Evolutionary conservation across 1,140 invertebrate species (phyloP).

Genomic region (Bombus fervidus): DNA sequence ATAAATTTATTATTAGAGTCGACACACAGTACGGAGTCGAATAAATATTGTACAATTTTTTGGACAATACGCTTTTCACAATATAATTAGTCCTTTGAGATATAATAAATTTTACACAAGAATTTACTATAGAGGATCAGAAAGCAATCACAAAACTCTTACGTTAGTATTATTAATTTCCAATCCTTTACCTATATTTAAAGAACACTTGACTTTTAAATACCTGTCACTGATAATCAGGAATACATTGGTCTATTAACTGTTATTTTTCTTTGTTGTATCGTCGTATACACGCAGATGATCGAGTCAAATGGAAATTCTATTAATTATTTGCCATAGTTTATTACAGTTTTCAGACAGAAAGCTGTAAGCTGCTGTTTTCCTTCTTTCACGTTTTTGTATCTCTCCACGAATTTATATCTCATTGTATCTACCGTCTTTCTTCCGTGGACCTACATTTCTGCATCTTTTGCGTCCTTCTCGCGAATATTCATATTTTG

Average conservation of each 20-base stretch:
- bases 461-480: neutral
- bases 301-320: neutral
- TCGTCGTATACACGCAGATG: neutral
- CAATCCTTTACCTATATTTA: neutral
- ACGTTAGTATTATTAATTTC: neutral
- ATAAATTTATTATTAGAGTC: neutral
- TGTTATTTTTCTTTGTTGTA: neutral
- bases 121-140: neutral
- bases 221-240: neutral
- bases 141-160: neutral
- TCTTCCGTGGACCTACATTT: constrained; percentile 3
- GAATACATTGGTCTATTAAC: neutral
- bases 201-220: neutral
- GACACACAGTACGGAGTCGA: neutral
- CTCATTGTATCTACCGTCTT: neutral
- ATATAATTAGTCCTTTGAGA: no score
- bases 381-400: neutral
- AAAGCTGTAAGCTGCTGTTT: neutral
- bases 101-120: neutral
- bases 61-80: neutral
- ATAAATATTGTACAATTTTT: neutral
- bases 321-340: neutral
- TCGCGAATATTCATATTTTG: constrained; percentile 32
- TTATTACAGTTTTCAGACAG: neutral
- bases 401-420: constrained; percentile 2